Conservation (phyloP, 1,140 invertebrate species). For the Camponotus pennsylvanicus region DNA sequence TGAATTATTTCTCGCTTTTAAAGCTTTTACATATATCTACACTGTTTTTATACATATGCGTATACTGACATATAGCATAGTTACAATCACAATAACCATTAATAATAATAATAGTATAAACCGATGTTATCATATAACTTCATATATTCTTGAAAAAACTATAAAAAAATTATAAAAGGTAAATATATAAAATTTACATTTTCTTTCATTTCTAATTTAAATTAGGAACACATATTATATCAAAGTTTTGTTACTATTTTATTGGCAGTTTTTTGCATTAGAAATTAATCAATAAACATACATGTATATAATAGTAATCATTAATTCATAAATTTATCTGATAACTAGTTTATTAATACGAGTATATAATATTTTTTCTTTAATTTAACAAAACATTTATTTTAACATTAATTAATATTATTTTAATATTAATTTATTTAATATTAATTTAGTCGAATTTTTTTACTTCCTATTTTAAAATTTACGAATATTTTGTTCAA, state of each 20-base stretch:
- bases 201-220: background rate
- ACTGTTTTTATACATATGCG: background rate
- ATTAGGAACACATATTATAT: background rate
- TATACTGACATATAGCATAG: too few relatives aligned
- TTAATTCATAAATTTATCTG: background rate
- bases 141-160: background rate
- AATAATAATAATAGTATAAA: background rate
- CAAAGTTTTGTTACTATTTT: background rate
- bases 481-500: background rate
- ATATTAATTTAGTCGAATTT: background rate
- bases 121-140: too few relatives aligned
- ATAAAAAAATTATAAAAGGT: background rate
- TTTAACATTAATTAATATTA: constrained; percentile 3
- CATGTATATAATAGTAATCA: background rate
- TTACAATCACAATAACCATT: background rate
- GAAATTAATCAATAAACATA: constrained; percentile 19
- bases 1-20: constrained; percentile 13
- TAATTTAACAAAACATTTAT: constrained; percentile 8
- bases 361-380: background rate
- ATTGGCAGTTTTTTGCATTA: background rate
- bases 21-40: background rate
- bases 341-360: background rate
- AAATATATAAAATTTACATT: too few relatives aligned
- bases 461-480: background rate
- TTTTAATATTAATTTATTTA: too few relatives aligned